Conservation (phyloP, 2,113 vertebrate genomes). For the Varanus salvator region DNA sequence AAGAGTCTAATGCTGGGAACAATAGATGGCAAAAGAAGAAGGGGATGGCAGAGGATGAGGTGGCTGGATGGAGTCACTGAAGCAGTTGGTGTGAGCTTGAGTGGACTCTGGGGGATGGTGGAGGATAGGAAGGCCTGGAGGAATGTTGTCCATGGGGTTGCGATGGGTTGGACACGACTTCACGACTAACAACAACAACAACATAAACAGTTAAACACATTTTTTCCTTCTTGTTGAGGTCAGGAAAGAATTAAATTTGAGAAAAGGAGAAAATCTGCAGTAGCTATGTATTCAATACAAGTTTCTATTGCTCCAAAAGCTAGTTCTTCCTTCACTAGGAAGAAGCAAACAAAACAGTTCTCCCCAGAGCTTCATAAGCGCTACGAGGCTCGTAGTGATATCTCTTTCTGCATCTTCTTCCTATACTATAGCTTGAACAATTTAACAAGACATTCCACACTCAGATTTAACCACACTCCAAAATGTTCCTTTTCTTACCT, state of each 20-base stretch:
- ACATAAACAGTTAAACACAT: not conserved
- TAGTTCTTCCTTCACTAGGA: not conserved
- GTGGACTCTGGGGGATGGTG: no score
- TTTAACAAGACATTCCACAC: not conserved
- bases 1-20: no score
- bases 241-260: not conserved
- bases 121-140: no score
- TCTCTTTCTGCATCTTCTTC: not conserved
- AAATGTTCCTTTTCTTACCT: constrained; percentile 77
- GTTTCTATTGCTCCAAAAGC: not conserved
- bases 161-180: no score
- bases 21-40: no score
- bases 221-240: not conserved
- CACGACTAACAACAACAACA: no score
- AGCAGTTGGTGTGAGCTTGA: no score
- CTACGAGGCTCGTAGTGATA: no score
- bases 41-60: no score
- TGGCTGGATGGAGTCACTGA: no score
- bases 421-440: not conserved
- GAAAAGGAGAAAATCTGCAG: not conserved
- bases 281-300: not conserved
- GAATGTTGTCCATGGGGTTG: no score
- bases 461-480: constrained; percentile 22
- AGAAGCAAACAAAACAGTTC: not conserved
- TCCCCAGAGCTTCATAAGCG: not conserved